These are phyloP conservation scores for Helicoverpa zea DNA, from an alignment of 1,140 invertebrate genomes.

Conservation along the genomic window DNA sequence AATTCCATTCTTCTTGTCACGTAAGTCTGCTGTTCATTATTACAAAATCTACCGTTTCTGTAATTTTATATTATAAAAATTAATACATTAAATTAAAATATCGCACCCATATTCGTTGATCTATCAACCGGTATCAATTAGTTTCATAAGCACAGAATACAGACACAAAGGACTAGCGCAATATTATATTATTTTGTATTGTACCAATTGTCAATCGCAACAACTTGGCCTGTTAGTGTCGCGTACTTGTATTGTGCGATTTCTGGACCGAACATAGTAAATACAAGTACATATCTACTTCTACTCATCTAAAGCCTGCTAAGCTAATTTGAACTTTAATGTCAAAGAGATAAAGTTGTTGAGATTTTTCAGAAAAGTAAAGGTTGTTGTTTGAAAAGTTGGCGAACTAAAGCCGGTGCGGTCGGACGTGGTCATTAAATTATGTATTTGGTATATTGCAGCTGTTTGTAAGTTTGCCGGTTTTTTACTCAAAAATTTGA, in stretches of 20 bases:
- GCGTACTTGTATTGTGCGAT: slow-evolving; percentile 69
- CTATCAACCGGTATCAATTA: slow-evolving; percentile 46
- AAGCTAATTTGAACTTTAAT: slow-evolving; percentile 51
- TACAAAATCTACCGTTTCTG: background rate
- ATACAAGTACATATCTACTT: slow-evolving; percentile 31
- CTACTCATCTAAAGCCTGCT: background rate
- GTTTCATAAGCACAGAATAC: slow-evolving; percentile 59
- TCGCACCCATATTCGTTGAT: slow-evolving; percentile 53
- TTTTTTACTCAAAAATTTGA: slow-evolving; percentile 34
- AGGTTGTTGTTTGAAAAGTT: slow-evolving; percentile 53
- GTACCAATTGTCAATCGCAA: slow-evolving; percentile 74
- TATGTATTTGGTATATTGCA: slow-evolving; percentile 69
- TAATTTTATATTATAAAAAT: background rate
- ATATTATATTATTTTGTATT: slow-evolving; percentile 73
- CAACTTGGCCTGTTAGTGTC: slow-evolving; percentile 74
- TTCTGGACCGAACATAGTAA: slow-evolving; percentile 68
- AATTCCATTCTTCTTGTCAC: no score
- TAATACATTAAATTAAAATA: background rate
- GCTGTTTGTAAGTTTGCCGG: slow-evolving; percentile 55
- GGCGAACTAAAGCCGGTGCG: slow-evolving; percentile 55
- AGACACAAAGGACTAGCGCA: slow-evolving; percentile 65
- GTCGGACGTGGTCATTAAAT: slow-evolving; percentile 72
- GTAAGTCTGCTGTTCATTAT: background rate
- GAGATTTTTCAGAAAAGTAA: slow-evolving; percentile 7
- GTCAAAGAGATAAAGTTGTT: slow-evolving; percentile 41